These are phyloP conservation scores for Ricordea florida DNA, from an alignment of 92 coral and sea anemone species.

Conservation along the genomic window DNA sequence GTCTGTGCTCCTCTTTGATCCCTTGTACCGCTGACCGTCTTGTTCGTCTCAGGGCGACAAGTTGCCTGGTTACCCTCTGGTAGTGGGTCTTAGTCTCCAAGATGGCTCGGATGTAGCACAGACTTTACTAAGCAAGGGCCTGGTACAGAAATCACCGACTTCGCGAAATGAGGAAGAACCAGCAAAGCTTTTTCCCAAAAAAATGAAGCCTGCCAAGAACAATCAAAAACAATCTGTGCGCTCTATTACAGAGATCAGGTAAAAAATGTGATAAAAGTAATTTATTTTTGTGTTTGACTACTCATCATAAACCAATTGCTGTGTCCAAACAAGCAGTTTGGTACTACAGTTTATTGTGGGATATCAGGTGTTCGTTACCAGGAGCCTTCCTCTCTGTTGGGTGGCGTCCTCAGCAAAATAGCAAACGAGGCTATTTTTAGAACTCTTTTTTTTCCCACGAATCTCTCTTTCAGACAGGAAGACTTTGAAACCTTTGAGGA, in stretches of 20 bases:
- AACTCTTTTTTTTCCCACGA: too few relatives aligned
- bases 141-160: constrained; percentile 41
- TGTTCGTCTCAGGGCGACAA: constrained; percentile 39
- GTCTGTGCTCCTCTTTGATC: too few relatives aligned
- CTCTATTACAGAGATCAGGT: constrained; percentile 35
- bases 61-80: constrained; percentile 64
- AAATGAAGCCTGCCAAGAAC: neutral
- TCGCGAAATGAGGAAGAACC: neutral
- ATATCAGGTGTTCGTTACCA: too few relatives aligned
- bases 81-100: constrained; percentile 64
- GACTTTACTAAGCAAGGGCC: constrained; percentile 57
- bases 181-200: constrained; percentile 1
- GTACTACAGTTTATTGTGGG: too few relatives aligned
- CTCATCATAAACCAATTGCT: neutral
- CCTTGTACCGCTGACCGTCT: neutral
- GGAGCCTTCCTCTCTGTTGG: too few relatives aligned
- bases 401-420: too few relatives aligned
- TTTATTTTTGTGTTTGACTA: neutral
- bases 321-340: too few relatives aligned
- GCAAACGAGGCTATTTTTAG: too few relatives aligned
- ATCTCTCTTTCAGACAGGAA: too few relatives aligned
- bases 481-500: too few relatives aligned
- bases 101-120: constrained; percentile 80
- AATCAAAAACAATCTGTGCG: neutral
- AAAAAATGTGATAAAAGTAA: too few relatives aligned